Conservation (phyloP, 2,888 invertebrate species). For the Melangyna quadrimaculata region DNA sequence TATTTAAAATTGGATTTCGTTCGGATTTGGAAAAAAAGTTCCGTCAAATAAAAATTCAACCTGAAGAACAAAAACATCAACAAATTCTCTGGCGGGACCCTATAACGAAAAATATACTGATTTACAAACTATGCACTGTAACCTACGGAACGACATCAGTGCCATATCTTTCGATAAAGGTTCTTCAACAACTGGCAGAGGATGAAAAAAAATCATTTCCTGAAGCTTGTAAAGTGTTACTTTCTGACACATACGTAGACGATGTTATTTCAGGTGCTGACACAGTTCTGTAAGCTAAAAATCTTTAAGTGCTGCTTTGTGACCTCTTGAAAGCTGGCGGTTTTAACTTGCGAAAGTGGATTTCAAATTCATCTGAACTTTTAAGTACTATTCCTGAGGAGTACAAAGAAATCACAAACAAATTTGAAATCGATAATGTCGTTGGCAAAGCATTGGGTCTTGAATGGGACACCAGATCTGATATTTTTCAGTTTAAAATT, state of each 20-base stretch:
- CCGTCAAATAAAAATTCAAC: too few species aligned
- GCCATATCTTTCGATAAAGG: background rate
- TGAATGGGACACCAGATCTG: slow-evolving; percentile 30
- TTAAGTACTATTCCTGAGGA: slow-evolving; percentile 1
- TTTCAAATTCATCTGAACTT: slow-evolving; percentile 7
- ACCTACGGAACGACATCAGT: too few species aligned
- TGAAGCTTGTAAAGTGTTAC: slow-evolving; percentile 28
- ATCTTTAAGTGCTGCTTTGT: background rate
- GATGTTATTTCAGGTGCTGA: slow-evolving; percentile 22
- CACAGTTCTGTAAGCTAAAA: background rate
- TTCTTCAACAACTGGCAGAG: background rate
- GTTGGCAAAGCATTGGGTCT: slow-evolving; percentile 2
- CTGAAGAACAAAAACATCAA: too few species aligned
- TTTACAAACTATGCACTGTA: too few species aligned
- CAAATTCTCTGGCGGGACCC: too few species aligned
- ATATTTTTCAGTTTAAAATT: slow-evolving; percentile 37
- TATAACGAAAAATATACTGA: too few species aligned
- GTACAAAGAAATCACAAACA: too few species aligned
- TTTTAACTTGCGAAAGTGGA: slow-evolving; percentile 53
- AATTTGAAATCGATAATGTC: slow-evolving; percentile 26
- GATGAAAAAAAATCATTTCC: slow-evolving; percentile 21
- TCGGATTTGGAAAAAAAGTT: too few species aligned
- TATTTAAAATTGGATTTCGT: too few species aligned
- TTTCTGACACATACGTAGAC: slow-evolving; percentile 14
- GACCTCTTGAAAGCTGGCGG: background rate